These are phyloP conservation scores for Daphoenositta chrysoptera DNA, from an alignment of 2,113 vertebrate species.

Conservation along the genomic window DNA sequence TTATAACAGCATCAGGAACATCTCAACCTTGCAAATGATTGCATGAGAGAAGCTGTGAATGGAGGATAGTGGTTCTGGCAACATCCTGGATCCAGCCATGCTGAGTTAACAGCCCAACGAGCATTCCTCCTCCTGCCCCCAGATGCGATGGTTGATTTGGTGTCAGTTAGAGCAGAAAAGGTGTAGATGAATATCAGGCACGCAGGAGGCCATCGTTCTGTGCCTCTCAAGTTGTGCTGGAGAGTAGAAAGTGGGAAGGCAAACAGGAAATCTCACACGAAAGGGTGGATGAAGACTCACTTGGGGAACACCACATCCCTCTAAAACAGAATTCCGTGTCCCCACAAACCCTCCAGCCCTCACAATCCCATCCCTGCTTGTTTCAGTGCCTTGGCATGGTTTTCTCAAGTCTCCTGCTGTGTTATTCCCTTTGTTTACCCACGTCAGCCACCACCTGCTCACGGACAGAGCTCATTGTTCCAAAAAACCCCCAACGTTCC, in stretches of 20 bases:
- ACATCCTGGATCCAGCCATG: not conserved
- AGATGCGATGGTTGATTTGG: not conserved
- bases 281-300: not conserved
- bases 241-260: not conserved
- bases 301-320: not conserved
- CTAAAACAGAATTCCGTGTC: not conserved
- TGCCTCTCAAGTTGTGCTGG: not conserved
- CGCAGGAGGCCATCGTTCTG: not conserved
- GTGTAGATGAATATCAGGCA: not conserved
- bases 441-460: accelerated
- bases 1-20: not conserved
- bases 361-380: not conserved
- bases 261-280: not conserved
- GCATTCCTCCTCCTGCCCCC: not conserved
- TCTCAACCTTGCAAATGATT: not conserved
- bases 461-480: accelerated
- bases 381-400: not conserved
- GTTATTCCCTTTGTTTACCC: not conserved
- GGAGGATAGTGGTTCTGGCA: not conserved
- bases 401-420: not conserved
- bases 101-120: not conserved
- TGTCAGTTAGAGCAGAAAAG: not conserved
- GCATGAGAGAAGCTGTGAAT: not conserved
- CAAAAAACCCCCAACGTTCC: accelerated
- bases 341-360: not conserved